Percentiles rank a stretch among this genome's conserved stretches.
Evolutionary conservation across 2,113 vertebrate genomes (phyloP).

Genomic region (Notechis scutatus): DNA sequence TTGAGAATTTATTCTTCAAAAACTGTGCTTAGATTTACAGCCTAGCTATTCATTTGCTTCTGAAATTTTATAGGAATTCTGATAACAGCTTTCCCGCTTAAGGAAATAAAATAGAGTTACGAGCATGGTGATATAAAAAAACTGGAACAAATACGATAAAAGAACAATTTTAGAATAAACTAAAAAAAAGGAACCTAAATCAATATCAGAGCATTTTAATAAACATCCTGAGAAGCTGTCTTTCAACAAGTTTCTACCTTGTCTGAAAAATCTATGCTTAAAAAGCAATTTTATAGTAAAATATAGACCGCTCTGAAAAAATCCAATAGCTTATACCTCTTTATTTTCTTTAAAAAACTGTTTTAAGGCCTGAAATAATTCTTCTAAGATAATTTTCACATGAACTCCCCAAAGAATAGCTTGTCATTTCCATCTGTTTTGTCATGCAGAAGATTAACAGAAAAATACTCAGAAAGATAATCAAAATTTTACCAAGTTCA

Average conservation of each 20-base stretch:
- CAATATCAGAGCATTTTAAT: conserved; percentile 43
- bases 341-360: conserved; percentile 23
- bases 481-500: not conserved
- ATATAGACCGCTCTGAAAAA: conserved; percentile 34
- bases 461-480: conserved; percentile 22
- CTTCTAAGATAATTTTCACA: conserved; percentile 41
- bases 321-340: conserved; percentile 38
- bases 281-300: conserved; percentile 35
- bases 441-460: conserved; percentile 34
- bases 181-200: conserved; percentile 21
- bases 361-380: conserved; percentile 51
- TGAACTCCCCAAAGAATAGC: conserved; percentile 29
- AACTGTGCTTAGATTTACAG: not conserved
- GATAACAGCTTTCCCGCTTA: conserved; percentile 7
- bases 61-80: conserved; percentile 21
- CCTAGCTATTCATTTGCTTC: not conserved
- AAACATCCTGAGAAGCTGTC: conserved; percentile 43
- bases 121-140: not conserved
- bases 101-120: conserved; percentile 21
- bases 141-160: conserved; percentile 21
- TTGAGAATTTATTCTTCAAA: not conserved
- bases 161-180: conserved; percentile 24
- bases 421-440: conserved; percentile 14
- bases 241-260: conserved; percentile 34
- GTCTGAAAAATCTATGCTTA: conserved; percentile 44